Conservation (phyloP, 2,797 vertebrate genomes). For the Paguma larvata region DNA sequence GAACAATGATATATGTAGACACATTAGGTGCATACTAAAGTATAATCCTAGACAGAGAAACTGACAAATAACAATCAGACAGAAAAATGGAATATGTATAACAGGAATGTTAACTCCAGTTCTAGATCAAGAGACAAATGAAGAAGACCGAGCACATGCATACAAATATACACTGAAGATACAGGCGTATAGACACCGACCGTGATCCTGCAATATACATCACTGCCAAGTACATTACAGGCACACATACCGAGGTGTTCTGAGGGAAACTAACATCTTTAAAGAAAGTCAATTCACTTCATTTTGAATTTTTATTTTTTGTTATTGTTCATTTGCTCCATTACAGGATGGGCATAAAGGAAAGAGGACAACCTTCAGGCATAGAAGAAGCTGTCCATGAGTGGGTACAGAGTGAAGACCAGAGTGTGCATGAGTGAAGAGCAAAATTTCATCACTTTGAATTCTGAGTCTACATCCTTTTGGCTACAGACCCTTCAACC, state of each 20-base stretch:
- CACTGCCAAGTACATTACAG: background rate
- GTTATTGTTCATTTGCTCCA: background rate
- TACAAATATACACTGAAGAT: background rate
- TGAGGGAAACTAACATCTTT: background rate
- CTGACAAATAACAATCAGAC: conserved; percentile 35
- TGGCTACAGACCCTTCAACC: background rate
- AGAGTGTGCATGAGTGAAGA: background rate
- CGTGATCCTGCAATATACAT: background rate
- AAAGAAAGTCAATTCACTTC: background rate
- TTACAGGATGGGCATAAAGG: background rate
- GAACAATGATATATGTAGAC: conserved; percentile 24
- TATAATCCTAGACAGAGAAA: conserved; percentile 24
- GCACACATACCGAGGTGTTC: background rate
- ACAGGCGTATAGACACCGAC: background rate
- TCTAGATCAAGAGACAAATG: conserved; percentile 7
- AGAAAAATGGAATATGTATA: conserved; percentile 55
- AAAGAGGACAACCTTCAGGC: background rate
- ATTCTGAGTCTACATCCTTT: background rate
- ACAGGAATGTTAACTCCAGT: background rate
- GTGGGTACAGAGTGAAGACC: background rate
- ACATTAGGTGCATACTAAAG: conserved; percentile 18
- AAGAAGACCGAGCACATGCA: background rate
- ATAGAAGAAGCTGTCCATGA: background rate
- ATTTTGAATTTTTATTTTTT: background rate
- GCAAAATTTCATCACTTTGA: background rate